Evolutionary conservation across 2,113 vertebrate species (phyloP).

Genomic region (Centrocercus urophasianus): DNA sequence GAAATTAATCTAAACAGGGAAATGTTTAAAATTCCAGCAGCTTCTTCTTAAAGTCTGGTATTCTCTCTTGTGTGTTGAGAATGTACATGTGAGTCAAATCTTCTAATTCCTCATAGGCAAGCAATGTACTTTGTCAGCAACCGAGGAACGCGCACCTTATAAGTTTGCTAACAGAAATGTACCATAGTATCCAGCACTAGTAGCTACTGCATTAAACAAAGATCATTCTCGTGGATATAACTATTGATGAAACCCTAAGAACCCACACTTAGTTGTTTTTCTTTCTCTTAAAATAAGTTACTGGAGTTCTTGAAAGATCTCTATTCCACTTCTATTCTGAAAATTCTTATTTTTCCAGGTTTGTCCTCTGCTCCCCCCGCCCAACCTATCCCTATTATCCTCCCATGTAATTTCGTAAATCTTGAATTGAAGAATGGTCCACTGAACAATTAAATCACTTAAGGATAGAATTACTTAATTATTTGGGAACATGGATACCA

Average conservation of each 20-base stretch:
- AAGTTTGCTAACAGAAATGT: not conserved
- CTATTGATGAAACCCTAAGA: not conserved
- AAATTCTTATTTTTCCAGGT: not conserved
- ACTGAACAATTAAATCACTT: not conserved
- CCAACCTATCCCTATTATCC: not conserved
- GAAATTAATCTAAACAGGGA: not conserved
- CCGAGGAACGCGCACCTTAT: not conserved
- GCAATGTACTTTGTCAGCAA: not conserved
- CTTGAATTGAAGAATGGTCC: not conserved
- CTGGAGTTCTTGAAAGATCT: not conserved
- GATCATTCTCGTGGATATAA: not conserved
- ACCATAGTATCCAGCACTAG: not conserved
- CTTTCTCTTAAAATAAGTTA: not conserved
- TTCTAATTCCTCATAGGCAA: not conserved
- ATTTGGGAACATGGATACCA: not conserved
- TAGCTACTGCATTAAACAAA: not conserved
- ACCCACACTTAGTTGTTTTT: not conserved
- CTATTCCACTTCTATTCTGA: not conserved
- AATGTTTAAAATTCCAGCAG: not conserved
- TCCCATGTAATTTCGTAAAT: not conserved
- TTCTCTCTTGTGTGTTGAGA: not conserved
- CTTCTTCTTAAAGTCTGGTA: not conserved
- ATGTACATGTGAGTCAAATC: not conserved
- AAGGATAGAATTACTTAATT: not conserved
- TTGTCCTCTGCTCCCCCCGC: not conserved